These are phyloP conservation scores for Cyprinus carpio DNA, from an alignment of 2,113 vertebrate species.

Conservation along the genomic window DNA sequence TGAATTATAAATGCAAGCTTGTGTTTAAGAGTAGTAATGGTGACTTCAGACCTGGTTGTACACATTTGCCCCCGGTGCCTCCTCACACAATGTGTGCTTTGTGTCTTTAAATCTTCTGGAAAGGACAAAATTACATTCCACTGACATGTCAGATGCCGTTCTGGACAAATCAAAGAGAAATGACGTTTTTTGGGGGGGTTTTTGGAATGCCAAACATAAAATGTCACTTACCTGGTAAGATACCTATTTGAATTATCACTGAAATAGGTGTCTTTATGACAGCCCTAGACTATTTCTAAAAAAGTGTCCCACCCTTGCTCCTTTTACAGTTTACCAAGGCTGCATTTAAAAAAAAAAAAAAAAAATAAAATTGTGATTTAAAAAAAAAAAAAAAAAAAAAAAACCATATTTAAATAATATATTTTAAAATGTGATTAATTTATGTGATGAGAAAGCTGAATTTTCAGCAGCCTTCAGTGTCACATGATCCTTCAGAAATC, in stretches of 20 bases:
- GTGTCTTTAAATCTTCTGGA: constrained; percentile 62
- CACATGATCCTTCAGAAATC: no score
- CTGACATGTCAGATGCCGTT: constrained; percentile 60
- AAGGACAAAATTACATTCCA: constrained; percentile 65
- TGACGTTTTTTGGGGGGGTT: background rate
- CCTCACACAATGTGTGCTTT: constrained; percentile 62
- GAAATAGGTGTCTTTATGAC: no score
- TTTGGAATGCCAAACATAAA: background rate
- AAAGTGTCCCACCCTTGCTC: no score
- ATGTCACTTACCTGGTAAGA: background rate
- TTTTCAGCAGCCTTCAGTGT: no score
- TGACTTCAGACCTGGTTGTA: constrained; percentile 6
- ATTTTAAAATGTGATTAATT: no score
- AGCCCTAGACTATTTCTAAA: no score
- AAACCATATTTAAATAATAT: no score
- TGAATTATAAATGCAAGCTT: constrained; percentile 27
- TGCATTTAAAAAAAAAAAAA: background rate
- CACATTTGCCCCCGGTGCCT: constrained; percentile 47
- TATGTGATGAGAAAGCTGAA: no score
- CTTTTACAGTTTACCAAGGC: background rate
- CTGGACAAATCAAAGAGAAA: constrained; percentile 46
- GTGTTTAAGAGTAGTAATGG: constrained; percentile 13
- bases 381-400: no score
- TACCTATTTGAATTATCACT: no score
- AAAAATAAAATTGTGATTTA: no score